Base-by-base conservation (phyloP, 2,888 invertebrate species). In the Venusia cambrica region DNA sequence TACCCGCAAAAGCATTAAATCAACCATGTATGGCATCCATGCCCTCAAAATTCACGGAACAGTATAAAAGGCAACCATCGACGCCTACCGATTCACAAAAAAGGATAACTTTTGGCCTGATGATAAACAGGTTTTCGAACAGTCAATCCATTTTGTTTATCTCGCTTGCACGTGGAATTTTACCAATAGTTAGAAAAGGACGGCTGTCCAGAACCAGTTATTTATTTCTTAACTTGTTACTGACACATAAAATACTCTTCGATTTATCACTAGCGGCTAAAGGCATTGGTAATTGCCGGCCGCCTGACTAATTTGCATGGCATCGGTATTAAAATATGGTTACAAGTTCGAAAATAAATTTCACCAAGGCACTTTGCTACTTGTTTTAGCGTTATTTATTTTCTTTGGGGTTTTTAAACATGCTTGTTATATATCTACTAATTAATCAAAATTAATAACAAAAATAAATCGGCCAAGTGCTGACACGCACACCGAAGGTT, bases 221-320 rank as follows among this genome's bases (percentile, higher is more conserved):
- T 81, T 79, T 83, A 83, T 84, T 80, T 84, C 81, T 84, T 81
- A 81, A 81, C 83, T 81, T 78, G 75, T 71, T 69, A 62, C 67
- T 57, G 58, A 57, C 66, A 72, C 70, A 78, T 76, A 77, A 80
- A 79, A 54, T 62, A 77, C 73, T 73, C 75, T 77, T 76, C 65
- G 68, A 75, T 76, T 76, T 76, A 74, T 62, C 54, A 54, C 52
- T 46, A 48, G 48, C 58, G 56, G 51, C 45, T 57, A 53, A 66
- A 68, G 60, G 60, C 61, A 62, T 62, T 51, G 59, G 64, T 73
- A 72, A 75, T 74, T 69, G 72, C 68, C 53, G 65, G 60, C 59
- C 62, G 62, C 62, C 59, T 69, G 65, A 72, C 64, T 74, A 72
- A 76, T 78, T 77, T 76, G 65, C 77, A 73, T 73, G 57, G 56